These are phyloP conservation scores for Caenorhabditis panamensis DNA, from an alignment of 2,888 invertebrate genomes.

Conservation along the genomic window DNA sequence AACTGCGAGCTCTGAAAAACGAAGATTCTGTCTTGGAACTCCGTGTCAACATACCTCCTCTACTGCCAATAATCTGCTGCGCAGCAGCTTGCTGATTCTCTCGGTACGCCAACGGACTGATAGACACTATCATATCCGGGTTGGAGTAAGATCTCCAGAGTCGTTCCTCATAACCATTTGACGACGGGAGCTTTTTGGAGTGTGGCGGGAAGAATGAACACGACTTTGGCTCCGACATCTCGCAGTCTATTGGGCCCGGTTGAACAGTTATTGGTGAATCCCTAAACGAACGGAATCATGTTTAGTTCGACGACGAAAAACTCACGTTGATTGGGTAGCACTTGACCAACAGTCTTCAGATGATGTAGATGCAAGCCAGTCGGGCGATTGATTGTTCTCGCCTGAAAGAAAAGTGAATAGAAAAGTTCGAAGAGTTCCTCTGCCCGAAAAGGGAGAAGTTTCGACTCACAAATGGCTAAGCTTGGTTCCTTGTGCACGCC, in stretches of 20 bases:
- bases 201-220: constrained; percentile 28
- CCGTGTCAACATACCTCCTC: constrained; percentile 22
- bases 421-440: neutral
- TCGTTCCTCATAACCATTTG: neutral
- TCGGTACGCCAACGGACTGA: constrained; percentile 20
- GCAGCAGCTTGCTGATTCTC: neutral
- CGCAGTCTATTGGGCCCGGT: neutral
- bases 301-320: too few relatives aligned
- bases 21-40: neutral
- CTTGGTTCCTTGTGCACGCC: constrained; percentile 44
- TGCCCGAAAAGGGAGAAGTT: too few relatives aligned
- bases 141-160: constrained; percentile 41
- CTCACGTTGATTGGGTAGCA: constrained; percentile 10
- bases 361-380: constrained; percentile 41
- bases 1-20: constrained; percentile 22
- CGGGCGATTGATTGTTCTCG: constrained; percentile 21
- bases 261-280: neutral
- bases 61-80: neutral
- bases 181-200: neutral
- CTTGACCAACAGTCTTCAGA: constrained; percentile 19
- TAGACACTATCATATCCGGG: constrained; percentile 39
- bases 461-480: constrained; percentile 37
- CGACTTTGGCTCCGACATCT: constrained; percentile 30
- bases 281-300: too few relatives aligned
- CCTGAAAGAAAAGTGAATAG: constrained; percentile 16